Percentiles rank a stretch among this genome's conserved stretches.
Conservation (phyloP, 2,888 invertebrate species). For the Liodrosophila aerea region DNA sequence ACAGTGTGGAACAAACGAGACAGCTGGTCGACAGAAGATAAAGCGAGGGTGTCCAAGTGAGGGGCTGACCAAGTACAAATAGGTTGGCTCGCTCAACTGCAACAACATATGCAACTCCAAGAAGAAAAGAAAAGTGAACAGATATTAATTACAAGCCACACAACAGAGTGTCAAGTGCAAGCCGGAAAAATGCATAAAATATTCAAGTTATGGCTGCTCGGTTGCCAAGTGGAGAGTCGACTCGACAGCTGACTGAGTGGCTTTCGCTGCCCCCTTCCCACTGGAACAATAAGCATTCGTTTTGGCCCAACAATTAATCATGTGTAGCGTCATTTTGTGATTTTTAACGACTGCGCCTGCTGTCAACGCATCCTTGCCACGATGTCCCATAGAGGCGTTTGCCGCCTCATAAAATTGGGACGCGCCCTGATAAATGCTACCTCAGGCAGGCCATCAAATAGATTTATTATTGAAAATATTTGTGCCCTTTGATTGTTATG, state of each 20-base stretch:
- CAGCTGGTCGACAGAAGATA: conserved; percentile 32
- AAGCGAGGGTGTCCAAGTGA: conserved; percentile 40
- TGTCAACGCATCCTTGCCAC: conserved; percentile 58
- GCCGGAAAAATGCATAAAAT: conserved; percentile 40
- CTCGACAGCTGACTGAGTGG: conserved; percentile 44
- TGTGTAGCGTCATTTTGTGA: conserved; percentile 67
- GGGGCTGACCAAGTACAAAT: conserved; percentile 24
- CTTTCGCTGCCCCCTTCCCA: conserved; percentile 22
- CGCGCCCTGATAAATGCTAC: conserved; percentile 58
- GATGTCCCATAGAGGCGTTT: conserved; percentile 38
- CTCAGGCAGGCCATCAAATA: conserved; percentile 67
- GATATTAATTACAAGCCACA: conserved; percentile 61
- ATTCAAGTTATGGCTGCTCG: conserved; percentile 32
- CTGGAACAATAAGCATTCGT: neutral
- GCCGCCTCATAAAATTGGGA: conserved; percentile 52
- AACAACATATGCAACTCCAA: conserved; percentile 48
- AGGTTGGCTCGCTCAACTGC: no score
- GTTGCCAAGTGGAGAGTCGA: conserved; percentile 30
- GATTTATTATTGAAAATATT: conserved; percentile 79
- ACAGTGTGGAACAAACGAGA: conserved; percentile 25
- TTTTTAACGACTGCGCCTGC: conserved; percentile 78
- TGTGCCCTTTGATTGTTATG: conserved; percentile 68
- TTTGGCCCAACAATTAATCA: conserved; percentile 73
- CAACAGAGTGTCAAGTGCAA: conserved; percentile 8
- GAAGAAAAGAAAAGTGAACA: conserved; percentile 28